These are phyloP conservation scores for Porites rus DNA, from an alignment of 92 coral and sea anemone species.

Conservation along the genomic window DNA sequence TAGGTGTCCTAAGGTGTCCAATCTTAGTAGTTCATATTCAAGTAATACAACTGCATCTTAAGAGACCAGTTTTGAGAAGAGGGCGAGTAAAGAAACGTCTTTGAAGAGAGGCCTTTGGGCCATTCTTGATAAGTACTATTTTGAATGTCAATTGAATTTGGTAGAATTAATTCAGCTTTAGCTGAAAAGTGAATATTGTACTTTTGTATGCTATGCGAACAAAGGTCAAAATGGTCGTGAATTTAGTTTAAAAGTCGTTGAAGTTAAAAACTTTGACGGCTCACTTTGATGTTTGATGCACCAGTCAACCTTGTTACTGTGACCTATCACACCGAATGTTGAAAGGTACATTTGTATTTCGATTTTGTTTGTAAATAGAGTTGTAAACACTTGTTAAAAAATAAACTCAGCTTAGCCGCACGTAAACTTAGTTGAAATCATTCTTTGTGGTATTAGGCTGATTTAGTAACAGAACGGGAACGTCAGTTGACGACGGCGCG, in stretches of 20 bases:
- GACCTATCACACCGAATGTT: not conserved
- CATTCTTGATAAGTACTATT: not conserved
- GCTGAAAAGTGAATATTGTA: not conserved
- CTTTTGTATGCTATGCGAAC: not conserved
- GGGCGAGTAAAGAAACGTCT: no score
- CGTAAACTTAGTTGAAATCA: not conserved
- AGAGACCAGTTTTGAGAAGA: no score
- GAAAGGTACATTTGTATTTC: not conserved
- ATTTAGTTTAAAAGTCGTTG: not conserved
- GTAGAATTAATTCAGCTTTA: not conserved
- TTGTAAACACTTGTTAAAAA: not conserved
- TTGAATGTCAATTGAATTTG: not conserved
- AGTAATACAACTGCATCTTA: no score
- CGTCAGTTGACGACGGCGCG: no score
- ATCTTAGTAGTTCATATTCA: no score
- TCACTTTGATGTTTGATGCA: not conserved
- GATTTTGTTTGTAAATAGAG: constrained; percentile 3
- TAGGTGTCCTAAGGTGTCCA: no score
- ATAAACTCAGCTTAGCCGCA: not conserved
- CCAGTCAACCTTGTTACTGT: not conserved
- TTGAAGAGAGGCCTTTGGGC: not conserved
- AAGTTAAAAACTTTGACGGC: no score
- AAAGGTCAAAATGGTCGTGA: not conserved
- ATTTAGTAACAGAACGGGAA: no score
- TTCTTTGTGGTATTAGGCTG: no score